phyloP scores from a whole-genome alignment of 2,797 vertebrate genomes.

The Hemitrygon akajei region DNA sequence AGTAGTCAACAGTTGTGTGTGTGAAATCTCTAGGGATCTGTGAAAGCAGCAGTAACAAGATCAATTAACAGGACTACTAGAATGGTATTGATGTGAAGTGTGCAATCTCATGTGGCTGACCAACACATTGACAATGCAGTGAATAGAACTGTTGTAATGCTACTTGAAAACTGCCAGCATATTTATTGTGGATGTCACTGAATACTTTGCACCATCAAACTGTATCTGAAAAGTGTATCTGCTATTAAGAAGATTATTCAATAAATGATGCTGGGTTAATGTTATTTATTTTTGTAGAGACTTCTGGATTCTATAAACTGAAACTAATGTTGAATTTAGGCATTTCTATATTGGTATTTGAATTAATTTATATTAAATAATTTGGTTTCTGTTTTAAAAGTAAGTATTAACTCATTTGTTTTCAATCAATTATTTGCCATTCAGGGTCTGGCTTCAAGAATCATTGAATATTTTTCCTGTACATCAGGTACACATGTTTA shows the following conservation, averaged over 20 bases:
- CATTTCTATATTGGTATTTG: not conserved
- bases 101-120: not conserved
- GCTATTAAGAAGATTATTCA: not conserved
- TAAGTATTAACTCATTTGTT: not conserved
- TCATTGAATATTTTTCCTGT: not conserved
- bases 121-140: not conserved
- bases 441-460: not conserved
- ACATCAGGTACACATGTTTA: not conserved
- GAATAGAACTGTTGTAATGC: not conserved
- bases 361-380: not conserved
- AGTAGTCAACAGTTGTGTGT: not conserved
- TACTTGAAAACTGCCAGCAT: not conserved
- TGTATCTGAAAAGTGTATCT: not conserved
- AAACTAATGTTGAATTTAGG: not conserved
- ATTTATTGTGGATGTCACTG: not conserved
- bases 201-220: not conserved
- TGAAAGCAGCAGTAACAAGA: constrained; percentile 1
- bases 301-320: not conserved
- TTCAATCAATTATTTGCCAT: not conserved
- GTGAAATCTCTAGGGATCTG: not conserved
- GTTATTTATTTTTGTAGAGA: not conserved
- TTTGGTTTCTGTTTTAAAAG: not conserved
- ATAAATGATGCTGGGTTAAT: not conserved
- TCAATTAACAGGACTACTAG: not conserved
- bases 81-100: constrained; percentile 15